Percentiles rank a stretch among this genome's conserved stretches.
Conservation (phyloP, 1,140 invertebrate species). For the Bemisia tabaci region DNA sequence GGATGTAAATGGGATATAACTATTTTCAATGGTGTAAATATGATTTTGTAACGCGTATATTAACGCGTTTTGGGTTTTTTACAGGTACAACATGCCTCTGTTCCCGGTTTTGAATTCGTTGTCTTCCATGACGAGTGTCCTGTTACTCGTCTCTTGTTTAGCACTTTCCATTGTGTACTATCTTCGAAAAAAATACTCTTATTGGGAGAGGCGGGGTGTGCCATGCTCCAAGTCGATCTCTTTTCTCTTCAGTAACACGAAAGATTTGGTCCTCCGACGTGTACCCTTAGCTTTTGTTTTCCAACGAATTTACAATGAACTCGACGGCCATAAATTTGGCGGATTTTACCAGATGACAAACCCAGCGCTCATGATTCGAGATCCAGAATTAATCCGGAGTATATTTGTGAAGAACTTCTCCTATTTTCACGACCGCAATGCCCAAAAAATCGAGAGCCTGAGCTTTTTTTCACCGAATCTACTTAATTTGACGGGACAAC, state of each 20-base stretch:
- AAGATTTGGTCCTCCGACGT: background rate
- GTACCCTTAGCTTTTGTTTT: constrained; percentile 6
- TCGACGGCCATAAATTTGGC: constrained; percentile 12
- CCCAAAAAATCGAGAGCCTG: background rate
- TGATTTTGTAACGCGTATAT: no score
- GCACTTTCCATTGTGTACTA: background rate
- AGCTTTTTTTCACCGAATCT: background rate
- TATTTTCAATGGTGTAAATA: no score
- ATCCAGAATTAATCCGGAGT: constrained; percentile 26
- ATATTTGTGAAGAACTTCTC: constrained; percentile 29
- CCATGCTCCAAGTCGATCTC: constrained; percentile 23
- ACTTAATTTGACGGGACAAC: background rate
- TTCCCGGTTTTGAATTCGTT: background rate
- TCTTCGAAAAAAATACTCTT: constrained; percentile 16
- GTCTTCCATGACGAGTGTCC: background rate
- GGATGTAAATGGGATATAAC: no score
- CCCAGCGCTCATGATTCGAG: constrained; percentile 24
- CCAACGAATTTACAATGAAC: constrained; percentile 13
- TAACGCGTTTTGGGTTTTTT: no score
- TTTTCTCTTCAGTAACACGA: constrained; percentile 29
- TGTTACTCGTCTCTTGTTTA: background rate
- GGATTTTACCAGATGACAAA: constrained; percentile 23
- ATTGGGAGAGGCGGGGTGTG: constrained; percentile 35
- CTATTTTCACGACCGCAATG: background rate
- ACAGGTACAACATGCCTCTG: background rate